phyloP scores from a whole-genome alignment of 1,140 invertebrate genomes.

The Mercenaria mercenaria region DNA sequence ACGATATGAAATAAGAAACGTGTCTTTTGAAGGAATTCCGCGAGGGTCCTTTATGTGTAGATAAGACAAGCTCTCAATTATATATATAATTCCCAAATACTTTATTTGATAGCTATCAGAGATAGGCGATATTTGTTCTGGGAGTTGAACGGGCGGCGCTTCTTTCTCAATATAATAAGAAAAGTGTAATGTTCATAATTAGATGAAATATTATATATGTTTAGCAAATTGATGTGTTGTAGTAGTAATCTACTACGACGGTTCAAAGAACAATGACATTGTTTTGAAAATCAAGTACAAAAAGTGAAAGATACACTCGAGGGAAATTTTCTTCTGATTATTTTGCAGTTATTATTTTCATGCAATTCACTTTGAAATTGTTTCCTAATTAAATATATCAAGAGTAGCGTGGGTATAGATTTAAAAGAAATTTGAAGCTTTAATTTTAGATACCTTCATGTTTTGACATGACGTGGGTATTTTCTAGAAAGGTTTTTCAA shows the following conservation, averaged over 20 bases:
- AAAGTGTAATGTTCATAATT: constrained; percentile 17
- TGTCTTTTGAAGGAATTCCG: not conserved
- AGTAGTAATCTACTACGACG: not conserved
- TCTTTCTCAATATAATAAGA: not conserved
- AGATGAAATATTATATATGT: constrained; percentile 23
- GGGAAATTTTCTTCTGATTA: constrained; percentile 8
- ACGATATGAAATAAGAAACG: constrained; percentile 13
- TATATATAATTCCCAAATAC: constrained; percentile 33
- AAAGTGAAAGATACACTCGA: not conserved
- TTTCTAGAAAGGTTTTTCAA: no score
- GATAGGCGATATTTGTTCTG: constrained; percentile 34
- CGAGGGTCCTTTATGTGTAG: not conserved
- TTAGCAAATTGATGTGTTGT: not conserved
- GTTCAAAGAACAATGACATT: not conserved
- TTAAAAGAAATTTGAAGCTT: no score
- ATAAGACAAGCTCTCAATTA: constrained; percentile 14
- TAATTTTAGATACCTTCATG: no score
- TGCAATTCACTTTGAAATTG: no score
- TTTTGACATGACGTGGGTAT: no score
- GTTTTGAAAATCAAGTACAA: not conserved
- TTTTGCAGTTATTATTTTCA: no score
- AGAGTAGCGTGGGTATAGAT: no score
- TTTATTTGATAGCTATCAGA: constrained; percentile 4
- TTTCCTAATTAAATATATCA: no score
- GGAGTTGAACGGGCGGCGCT: not conserved